Evolutionary conservation across 2,888 invertebrate species (phyloP), one percentile per base, ranked within the genome.

Genomic region (Yponomeuta evonymella): DNA sequence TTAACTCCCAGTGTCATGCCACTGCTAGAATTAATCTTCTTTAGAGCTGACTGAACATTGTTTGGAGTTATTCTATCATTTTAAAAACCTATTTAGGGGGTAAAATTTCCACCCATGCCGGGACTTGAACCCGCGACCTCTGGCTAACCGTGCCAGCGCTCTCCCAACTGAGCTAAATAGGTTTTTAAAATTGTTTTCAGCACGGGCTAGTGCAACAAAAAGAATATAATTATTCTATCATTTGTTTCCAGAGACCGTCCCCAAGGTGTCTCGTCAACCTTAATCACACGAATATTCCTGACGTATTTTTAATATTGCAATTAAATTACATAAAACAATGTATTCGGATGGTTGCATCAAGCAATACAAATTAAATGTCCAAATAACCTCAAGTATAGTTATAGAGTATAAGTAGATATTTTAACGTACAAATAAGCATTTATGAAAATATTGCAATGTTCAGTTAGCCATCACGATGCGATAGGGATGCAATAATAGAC

Each of bases 401-500:
- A 64, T 64, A 30, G 30, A 6, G 5, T 23, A 30, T 64, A 30
- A 58, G 51, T 58, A 58, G 51, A 58, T 58, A 58, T 67, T 23
- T 67, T 67, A 12, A 48, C 51, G 68, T 68, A 68, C 68, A 68
- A 68, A 68, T 29, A n/a, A 29, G 51, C 51, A 51, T 68, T 51
- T 68, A 29, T 30, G 23, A 29, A 15, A 67, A 43, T 67, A 43
- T 33, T 67, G 11, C 67, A 67, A 67, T 67, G 67, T 67, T 67
- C 67, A 67, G 67, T 67, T 67, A 36, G 67, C 67, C 36, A 58
- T 15, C 51, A 58, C 36, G 15, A 29, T 67, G 29, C 12, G 64
- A 30, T 64, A 23, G 23, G 8, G 51, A 4, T 58, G 51, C 51
- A 58, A 58, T 58, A 12, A 58, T 15, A 58, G 51, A 58, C 12